Conservation (phyloP, 2,888 invertebrate species). For the Himalopsyche tibetana region DNA sequence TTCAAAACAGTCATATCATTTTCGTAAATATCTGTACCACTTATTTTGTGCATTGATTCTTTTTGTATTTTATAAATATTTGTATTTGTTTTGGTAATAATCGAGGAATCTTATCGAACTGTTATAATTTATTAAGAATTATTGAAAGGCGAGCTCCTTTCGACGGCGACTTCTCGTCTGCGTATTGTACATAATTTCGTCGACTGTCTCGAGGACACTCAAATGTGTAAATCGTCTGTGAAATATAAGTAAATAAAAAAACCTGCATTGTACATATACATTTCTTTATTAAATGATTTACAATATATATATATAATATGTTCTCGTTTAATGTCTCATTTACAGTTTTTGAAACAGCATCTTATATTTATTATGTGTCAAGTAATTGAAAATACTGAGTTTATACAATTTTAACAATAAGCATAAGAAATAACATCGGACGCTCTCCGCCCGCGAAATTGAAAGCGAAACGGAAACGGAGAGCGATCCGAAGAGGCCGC, state of each 20-base stretch:
- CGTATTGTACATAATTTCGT: not conserved
- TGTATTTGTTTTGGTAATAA: not conserved
- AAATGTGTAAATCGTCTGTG: constrained; percentile 7
- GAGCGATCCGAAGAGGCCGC: constrained; percentile 53
- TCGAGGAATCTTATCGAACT: not conserved
- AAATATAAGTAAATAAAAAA: constrained; percentile 20
- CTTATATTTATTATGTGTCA: constrained; percentile 59
- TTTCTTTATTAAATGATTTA: constrained; percentile 61
- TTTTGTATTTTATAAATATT: constrained; percentile 4
- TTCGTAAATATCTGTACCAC: no score
- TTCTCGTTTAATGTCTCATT: constrained; percentile 52
- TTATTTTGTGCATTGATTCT: not conserved
- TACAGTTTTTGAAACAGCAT: constrained; percentile 53
- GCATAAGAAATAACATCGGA: constrained; percentile 53
- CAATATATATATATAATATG: constrained; percentile 52
- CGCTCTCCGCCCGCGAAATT: not conserved
- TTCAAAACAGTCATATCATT: no score
- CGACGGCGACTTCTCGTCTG: not conserved
- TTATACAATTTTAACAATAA: constrained; percentile 55
- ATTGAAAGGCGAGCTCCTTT: no score
- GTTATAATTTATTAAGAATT: not conserved
- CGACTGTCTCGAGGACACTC: not conserved
- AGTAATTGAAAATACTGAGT: constrained; percentile 61
- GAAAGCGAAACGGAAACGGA: constrained; percentile 7
- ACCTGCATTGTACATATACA: constrained; percentile 49